These are phyloP conservation scores for Geococcyx californianus DNA, from an alignment of 2,113 vertebrate genomes.

Conservation along the genomic window DNA sequence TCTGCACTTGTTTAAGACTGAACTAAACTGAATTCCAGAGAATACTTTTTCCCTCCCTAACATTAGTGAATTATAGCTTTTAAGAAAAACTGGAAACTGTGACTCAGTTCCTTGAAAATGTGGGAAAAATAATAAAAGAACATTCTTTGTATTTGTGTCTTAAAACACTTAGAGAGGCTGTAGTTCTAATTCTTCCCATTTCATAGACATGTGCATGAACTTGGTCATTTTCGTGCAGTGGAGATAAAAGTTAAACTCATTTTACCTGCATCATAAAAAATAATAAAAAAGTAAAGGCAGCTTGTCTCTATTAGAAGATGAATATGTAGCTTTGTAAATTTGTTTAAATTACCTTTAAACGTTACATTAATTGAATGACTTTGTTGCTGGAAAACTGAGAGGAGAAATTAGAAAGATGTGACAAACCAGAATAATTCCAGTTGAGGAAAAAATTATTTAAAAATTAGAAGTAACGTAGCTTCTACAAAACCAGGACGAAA, in stretches of 20 bases:
- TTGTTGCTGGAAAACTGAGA: background rate
- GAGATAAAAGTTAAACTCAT: background rate
- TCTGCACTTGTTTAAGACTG: background rate
- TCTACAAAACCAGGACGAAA: background rate
- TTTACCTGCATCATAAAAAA: background rate
- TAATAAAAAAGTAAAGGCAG: background rate
- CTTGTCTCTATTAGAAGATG: background rate
- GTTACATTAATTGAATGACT: background rate
- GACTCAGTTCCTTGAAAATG: background rate
- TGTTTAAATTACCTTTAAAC: background rate
- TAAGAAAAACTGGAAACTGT: background rate
- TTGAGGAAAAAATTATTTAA: background rate
- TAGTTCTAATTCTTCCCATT: background rate
- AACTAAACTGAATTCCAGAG: background rate
- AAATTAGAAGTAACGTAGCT: background rate
- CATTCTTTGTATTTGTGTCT: background rate
- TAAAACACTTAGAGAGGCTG: background rate
- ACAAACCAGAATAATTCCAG: background rate
- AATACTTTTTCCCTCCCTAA: background rate
- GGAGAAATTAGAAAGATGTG: background rate
- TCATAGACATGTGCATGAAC: background rate
- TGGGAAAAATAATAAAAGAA: background rate
- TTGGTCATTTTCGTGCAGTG: background rate
- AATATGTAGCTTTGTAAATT: background rate
- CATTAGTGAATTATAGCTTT: background rate